Evolutionary conservation across 2,113 vertebrate genomes (phyloP).

Genomic region (Toxotes jaculatrix): DNA sequence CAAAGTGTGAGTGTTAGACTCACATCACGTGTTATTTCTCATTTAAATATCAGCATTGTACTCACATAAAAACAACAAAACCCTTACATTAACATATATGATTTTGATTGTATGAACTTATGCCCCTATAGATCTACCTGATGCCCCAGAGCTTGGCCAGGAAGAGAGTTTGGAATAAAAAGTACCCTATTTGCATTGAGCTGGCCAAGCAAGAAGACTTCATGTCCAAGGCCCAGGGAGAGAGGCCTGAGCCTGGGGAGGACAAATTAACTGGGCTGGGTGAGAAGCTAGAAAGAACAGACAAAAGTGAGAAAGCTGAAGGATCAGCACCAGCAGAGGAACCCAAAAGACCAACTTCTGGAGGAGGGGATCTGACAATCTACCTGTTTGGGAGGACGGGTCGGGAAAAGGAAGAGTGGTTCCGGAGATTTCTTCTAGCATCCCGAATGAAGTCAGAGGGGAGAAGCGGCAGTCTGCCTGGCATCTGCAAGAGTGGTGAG

Average conservation of each 20-base stretch:
- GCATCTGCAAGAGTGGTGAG: constrained; percentile 88
- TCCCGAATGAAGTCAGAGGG: constrained; percentile 88
- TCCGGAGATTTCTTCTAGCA: constrained; percentile 91
- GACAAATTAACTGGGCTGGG: constrained; percentile 50
- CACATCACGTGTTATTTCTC: background rate
- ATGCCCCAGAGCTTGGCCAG: constrained; percentile 95
- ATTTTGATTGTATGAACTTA: background rate
- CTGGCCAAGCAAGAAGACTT: constrained; percentile 96
- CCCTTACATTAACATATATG: background rate
- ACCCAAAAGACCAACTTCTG: constrained; percentile 79
- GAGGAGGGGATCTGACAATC: constrained; percentile 89
- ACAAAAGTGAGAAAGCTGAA: constrained; percentile 81
- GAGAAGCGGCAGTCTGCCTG: constrained; percentile 82
- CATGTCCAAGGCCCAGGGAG: constrained; percentile 93
- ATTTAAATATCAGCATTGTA: background rate
- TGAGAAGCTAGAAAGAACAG: constrained; percentile 70
- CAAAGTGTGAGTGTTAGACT: background rate
- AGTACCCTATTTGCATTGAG: constrained; percentile 97
- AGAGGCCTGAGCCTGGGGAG: constrained; percentile 81
- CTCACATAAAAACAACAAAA: background rate
- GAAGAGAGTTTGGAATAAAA: constrained; percentile 98
- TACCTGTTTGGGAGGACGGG: constrained; percentile 98
- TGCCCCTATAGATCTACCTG: constrained; percentile 88
- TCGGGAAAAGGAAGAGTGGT: constrained; percentile 98
- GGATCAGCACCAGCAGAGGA: constrained; percentile 80